These are phyloP conservation scores for Anguilla obscura DNA, from an alignment of 2,797 vertebrate genomes.

Conservation along the genomic window DNA sequence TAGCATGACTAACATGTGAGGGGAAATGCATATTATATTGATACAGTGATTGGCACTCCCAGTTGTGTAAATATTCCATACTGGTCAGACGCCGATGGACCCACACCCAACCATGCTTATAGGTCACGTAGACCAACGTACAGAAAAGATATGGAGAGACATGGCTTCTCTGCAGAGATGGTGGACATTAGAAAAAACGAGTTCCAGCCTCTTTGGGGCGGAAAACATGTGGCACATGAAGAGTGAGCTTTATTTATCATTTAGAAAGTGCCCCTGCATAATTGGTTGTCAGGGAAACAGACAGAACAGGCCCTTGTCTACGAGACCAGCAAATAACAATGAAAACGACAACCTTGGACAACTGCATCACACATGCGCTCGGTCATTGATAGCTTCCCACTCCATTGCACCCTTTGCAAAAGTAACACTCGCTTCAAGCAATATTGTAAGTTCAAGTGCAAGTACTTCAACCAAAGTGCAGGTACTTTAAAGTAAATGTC, in stretches of 20 bases:
- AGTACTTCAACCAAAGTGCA: not conserved
- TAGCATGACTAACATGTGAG: not conserved
- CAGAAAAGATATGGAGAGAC: not conserved
- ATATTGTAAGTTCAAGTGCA: not conserved
- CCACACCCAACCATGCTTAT: not conserved
- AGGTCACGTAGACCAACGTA: not conserved
- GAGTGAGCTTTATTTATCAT: constrained; percentile 44
- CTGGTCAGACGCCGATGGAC: not conserved
- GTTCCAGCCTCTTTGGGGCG: constrained; percentile 28
- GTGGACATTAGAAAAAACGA: constrained; percentile 29
- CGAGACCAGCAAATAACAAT: not conserved
- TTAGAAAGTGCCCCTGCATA: constrained; percentile 46
- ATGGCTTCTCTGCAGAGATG: not conserved
- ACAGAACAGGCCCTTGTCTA: constrained; percentile 14
- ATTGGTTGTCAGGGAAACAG: constrained; percentile 58
- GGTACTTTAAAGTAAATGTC: not conserved
- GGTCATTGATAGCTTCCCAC: not conserved
- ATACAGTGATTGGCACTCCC: not conserved
- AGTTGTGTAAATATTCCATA: not conserved
- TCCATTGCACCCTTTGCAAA: not conserved
- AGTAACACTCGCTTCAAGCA: not conserved
- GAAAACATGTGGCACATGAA: constrained; percentile 32
- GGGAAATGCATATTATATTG: not conserved
- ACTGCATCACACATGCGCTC: not conserved
- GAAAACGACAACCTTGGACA: constrained; percentile 27